Evolutionary conservation across 2,113 vertebrate genomes (phyloP).

Genomic region (Cynoglossus semilaevis): DNA sequence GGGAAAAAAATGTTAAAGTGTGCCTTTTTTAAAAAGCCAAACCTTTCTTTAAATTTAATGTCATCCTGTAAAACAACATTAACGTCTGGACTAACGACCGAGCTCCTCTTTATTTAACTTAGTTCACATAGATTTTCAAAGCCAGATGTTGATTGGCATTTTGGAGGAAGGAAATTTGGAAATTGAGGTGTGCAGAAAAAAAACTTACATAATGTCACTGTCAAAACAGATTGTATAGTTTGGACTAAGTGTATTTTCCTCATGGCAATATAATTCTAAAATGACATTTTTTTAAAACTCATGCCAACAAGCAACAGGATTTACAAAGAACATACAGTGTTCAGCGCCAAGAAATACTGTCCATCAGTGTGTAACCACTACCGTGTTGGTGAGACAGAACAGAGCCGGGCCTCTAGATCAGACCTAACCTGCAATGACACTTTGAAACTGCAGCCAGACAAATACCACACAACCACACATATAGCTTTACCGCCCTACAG

Average conservation of each 20-base stretch:
- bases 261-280: too few species aligned
- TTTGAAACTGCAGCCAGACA: slow-evolving; percentile 22
- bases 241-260: too few species aligned
- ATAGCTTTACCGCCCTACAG: slow-evolving; percentile 7
- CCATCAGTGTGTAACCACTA: background rate
- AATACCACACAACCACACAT: slow-evolving; percentile 35
- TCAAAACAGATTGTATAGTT: too few species aligned
- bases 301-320: slow-evolving; percentile 12
- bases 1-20: background rate
- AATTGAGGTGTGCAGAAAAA: slow-evolving; percentile 19
- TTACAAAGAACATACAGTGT: slow-evolving; percentile 19
- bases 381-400: background rate
- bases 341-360: background rate
- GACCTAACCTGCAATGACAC: slow-evolving; percentile 10
- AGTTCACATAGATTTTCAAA: slow-evolving; percentile 11
- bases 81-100: too few species aligned
- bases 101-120: slow-evolving; percentile 32
- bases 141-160: slow-evolving; percentile 30
- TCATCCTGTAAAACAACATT: background rate
- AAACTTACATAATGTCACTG: too few species aligned
- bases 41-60: slow-evolving; percentile 16
- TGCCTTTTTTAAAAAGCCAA: background rate
- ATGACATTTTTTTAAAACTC: background rate
- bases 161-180: slow-evolving; percentile 28
- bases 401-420: slow-evolving; percentile 13